These are phyloP conservation scores for Dipodomys ordii DNA, from an alignment of 2,113 vertebrate species.

Conservation along the genomic window DNA sequence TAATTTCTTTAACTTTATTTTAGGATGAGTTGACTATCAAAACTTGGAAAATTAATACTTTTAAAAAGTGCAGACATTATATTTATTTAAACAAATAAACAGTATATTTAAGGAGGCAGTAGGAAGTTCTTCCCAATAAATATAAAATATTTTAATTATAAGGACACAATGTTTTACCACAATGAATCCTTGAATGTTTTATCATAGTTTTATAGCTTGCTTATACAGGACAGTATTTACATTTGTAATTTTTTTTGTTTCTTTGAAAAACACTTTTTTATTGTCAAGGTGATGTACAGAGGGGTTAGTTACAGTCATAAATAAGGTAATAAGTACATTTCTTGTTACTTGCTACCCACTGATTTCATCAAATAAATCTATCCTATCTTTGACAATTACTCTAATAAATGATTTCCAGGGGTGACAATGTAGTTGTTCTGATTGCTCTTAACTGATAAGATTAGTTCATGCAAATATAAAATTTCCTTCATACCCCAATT, in stretches of 20 bases:
- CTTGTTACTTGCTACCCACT: neutral
- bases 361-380: constrained; percentile 46
- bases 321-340: too few relatives aligned
- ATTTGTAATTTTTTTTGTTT: neutral
- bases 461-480: constrained; percentile 51
- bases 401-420: constrained; percentile 12
- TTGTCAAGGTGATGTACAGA: too few relatives aligned
- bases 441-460: constrained; percentile 62
- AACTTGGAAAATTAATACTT: neutral
- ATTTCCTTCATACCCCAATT: constrained; percentile 55
- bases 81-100: neutral
- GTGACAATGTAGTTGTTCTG: constrained; percentile 24
- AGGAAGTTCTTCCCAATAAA: neutral
- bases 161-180: neutral
- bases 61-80: neutral
- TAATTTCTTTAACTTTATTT: neutral
- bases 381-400: constrained; percentile 49
- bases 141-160: neutral
- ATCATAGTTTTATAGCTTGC: neutral
- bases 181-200: neutral
- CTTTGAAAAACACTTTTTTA: too few relatives aligned
- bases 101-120: neutral
- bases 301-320: too few relatives aligned
- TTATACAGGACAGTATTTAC: neutral
- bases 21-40: neutral